Evolutionary conservation across 1,140 invertebrate species (phyloP).

Genomic region (Hylaeus volcanicus): DNA sequence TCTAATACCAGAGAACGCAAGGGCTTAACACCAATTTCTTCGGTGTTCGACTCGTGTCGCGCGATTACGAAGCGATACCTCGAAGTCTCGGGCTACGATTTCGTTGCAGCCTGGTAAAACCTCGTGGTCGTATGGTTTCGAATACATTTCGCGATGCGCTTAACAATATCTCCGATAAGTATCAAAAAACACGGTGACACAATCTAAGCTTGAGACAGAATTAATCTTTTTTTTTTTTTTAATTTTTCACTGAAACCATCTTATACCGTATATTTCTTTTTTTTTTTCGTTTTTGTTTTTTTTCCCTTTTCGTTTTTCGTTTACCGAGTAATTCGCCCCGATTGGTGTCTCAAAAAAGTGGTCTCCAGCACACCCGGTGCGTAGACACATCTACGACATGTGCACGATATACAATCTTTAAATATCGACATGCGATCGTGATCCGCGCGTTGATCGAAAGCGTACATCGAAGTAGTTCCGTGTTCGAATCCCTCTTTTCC

Average conservation of each 20-base stretch:
- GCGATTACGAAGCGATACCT: too few species aligned
- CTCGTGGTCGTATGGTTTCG: neutral
- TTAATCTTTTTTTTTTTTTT: neutral
- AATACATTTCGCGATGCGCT: neutral
- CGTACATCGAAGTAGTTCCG: conserved; percentile 18
- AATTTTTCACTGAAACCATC: too few species aligned
- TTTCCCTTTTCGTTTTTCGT: neutral
- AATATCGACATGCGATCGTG: conserved; percentile 46
- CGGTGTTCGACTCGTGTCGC: neutral
- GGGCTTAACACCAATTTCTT: conserved; percentile 45
- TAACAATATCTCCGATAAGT: too few species aligned
- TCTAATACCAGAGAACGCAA: conserved; percentile 50
- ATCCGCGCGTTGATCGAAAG: conserved; percentile 28
- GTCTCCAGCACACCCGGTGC: conserved; percentile 51
- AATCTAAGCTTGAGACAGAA: neutral
- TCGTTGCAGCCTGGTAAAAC: neutral
- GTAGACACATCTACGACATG: conserved; percentile 65
- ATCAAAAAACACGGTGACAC: neutral
- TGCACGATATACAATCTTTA: conserved; percentile 62
- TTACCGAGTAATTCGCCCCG: neutral
- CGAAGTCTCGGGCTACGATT: neutral
- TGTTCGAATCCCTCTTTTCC: neutral
- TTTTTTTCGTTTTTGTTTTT: neutral
- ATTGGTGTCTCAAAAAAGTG: conserved; percentile 30
- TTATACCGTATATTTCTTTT: neutral